A percentile compares a stretch with the other conserved stretches of the same genome.
phyloP scores from a whole-genome alignment of 2,113 vertebrate genomes.

The Hyperopisus bebe region DNA sequence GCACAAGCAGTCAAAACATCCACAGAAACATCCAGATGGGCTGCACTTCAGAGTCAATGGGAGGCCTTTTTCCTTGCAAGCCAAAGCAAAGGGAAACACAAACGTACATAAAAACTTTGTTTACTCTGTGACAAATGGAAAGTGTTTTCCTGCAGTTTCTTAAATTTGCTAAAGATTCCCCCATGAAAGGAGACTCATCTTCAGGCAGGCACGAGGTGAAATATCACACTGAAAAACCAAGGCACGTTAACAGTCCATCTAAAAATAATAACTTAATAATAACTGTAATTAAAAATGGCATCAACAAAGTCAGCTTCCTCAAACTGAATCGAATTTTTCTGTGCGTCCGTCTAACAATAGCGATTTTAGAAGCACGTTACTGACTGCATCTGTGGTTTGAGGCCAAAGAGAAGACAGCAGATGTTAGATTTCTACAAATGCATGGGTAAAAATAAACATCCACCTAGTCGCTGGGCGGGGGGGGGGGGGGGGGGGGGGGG shows the following conservation, averaged over 20 bases:
- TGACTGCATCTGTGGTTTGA: not conserved
- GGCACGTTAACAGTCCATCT: not conserved
- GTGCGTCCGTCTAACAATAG: not conserved
- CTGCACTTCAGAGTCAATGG: not conserved
- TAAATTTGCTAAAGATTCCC: slow-evolving; percentile 44
- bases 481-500: slow-evolving; percentile 10
- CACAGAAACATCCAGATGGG: not conserved
- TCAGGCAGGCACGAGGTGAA: slow-evolving; percentile 33
- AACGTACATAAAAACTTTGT: not conserved
- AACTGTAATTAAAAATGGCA: not conserved
- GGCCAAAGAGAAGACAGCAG: not conserved
- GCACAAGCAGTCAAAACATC: not conserved
- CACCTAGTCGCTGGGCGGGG: not conserved
- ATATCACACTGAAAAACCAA: not conserved
- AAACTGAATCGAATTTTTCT: not conserved
- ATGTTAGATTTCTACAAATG: not conserved
- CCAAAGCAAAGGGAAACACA: not conserved
- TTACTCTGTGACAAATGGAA: not conserved
- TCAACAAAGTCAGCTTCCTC: not conserved
- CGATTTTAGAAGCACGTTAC: not conserved
- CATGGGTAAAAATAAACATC: not conserved
- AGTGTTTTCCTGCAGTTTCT: slow-evolving; percentile 36
- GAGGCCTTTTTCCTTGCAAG: not conserved
- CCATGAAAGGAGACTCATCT: slow-evolving; percentile 1
- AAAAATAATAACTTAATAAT: not conserved